A percentile compares a stretch with the other conserved stretches of the same genome.
Evolutionary conservation across 2,797 vertebrate genomes (phyloP).

Genomic region (Gymnopithys bicolor): DNA sequence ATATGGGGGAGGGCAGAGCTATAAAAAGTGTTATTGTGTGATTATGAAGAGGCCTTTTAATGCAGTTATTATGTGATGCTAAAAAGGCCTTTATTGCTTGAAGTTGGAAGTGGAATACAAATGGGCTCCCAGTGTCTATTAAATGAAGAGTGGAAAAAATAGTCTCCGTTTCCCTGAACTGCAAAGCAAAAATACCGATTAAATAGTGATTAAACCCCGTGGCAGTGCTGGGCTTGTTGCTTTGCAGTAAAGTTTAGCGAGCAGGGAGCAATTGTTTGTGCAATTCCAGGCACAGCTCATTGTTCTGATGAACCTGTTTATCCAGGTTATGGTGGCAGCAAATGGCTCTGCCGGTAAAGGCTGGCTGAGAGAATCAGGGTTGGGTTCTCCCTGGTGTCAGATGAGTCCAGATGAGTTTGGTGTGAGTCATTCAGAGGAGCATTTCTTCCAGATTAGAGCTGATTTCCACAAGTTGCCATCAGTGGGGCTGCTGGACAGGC

Average conservation of each 20-base stretch:
- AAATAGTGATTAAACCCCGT: background rate
- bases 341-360: background rate
- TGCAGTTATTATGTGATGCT: slow-evolving; percentile 63
- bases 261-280: background rate
- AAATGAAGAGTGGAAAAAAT: slow-evolving; percentile 48
- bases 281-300: background rate
- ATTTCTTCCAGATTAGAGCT: background rate
- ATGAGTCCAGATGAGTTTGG: background rate
- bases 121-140: slow-evolving; percentile 42
- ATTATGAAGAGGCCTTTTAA: slow-evolving; percentile 68
- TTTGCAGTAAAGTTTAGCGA: background rate
- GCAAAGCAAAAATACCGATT: slow-evolving; percentile 38
- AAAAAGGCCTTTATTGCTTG: slow-evolving; percentile 66
- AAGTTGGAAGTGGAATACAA: slow-evolving; percentile 64
- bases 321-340: background rate
- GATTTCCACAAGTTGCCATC: background rate
- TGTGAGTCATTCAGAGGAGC: slow-evolving; percentile 7
- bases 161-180: background rate
- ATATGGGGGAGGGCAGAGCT: slow-evolving; percentile 31
- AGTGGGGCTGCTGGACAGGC: background rate
- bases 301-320: background rate
- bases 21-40: slow-evolving; percentile 66
- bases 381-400: slow-evolving; percentile 13
- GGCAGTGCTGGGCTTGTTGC: background rate
- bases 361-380: background rate